Evolutionary conservation across 2,113 vertebrate genomes (phyloP).

Genomic region (Xiphias gladius): DNA sequence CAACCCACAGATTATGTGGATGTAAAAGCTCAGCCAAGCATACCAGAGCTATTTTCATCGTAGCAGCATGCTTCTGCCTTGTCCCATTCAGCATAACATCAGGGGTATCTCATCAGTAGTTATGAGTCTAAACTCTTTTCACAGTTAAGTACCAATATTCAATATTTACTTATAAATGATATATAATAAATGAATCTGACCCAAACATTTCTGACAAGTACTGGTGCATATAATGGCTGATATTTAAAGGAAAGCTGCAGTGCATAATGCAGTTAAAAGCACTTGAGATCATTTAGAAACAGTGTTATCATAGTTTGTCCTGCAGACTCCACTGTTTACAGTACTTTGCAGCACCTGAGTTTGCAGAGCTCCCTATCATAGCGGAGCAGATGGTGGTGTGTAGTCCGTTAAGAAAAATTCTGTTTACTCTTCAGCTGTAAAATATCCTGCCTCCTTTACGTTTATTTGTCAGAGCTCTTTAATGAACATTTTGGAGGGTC

Average conservation of each 20-base stretch:
- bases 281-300: conserved; percentile 31
- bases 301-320: conserved; percentile 42
- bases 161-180: conserved; percentile 4
- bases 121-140: not conserved
- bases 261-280: conserved; percentile 18
- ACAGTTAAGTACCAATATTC: not conserved
- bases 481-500: not conserved
- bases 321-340: conserved; percentile 48
- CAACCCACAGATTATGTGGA: not conserved
- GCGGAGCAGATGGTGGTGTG: conserved; percentile 61
- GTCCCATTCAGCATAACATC: not conserved
- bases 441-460: conserved; percentile 31
- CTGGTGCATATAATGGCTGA: not conserved
- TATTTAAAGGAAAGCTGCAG: not conserved
- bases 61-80: not conserved
- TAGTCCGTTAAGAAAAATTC: conserved; percentile 40
- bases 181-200: not conserved
- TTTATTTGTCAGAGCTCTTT: conserved; percentile 25
- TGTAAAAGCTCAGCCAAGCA: conserved; percentile 12
- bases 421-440: conserved; percentile 49
- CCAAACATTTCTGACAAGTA: not conserved
- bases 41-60: not conserved
- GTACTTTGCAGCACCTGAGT: conserved; percentile 57
- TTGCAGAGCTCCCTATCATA: conserved; percentile 47
- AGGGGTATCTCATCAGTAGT: not conserved